phyloP scores from a whole-genome alignment of 1,140 invertebrate species.

The Leptinotarsa defecta region DNA sequence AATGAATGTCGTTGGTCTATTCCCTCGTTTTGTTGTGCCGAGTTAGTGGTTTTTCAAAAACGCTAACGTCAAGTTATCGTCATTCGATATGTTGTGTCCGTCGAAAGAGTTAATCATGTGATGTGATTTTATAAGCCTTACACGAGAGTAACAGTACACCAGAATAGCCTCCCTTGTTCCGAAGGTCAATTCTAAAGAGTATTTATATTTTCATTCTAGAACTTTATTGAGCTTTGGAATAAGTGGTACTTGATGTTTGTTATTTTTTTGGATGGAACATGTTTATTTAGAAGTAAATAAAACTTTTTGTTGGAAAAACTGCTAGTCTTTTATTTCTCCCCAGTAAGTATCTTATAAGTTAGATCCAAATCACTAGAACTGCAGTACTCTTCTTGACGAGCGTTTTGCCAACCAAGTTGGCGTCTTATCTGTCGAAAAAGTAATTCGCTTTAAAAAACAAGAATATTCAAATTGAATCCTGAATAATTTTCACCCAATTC shows the following conservation, averaged over 20 bases:
- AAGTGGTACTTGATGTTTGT: not conserved
- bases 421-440: too few species aligned
- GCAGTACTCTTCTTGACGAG: too few species aligned
- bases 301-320: conserved; percentile 2
- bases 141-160: conserved; percentile 18
- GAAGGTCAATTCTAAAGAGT: not conserved
- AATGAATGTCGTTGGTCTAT: conserved; percentile 4
- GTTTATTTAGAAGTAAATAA: conserved; percentile 4
- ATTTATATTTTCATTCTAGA: conserved; percentile 4
- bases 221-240: not conserved
- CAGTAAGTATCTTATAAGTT: too few species aligned
- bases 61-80: conserved; percentile 5
- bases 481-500: too few species aligned
- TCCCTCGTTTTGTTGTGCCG: not conserved
- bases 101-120: conserved; percentile 2
- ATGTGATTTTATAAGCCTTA: conserved; percentile 26
- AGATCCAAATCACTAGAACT: too few species aligned
- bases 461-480: too few species aligned
- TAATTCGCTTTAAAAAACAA: too few species aligned
- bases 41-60: not conserved
- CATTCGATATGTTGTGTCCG: conserved; percentile 7
- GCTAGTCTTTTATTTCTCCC: too few species aligned
- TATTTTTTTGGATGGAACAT: conserved; percentile 6
- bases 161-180: conserved; percentile 6
- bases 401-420: too few species aligned